These are phyloP conservation scores for Triops cancriformis DNA, from an alignment of 1,140 invertebrate species.

Conservation along the genomic window DNA sequence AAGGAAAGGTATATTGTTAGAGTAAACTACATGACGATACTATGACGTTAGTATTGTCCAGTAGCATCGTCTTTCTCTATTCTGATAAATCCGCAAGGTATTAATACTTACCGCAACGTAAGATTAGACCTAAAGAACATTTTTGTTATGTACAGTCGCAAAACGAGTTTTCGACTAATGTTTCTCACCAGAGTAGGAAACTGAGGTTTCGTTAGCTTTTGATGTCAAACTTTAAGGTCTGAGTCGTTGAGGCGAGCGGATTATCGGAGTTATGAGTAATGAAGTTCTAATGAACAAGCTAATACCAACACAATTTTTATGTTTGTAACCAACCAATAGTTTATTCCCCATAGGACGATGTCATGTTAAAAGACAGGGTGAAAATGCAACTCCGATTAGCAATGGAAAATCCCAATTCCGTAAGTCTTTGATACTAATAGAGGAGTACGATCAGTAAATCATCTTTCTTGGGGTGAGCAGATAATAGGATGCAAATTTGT, in stretches of 20 bases:
- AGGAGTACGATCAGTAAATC: conserved; percentile 23
- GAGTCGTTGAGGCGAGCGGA: conserved; percentile 53
- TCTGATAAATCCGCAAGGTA: no score
- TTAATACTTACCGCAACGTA: no score
- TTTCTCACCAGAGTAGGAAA: no score
- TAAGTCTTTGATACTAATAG: conserved; percentile 23
- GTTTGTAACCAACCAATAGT: background rate
- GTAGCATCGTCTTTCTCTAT: no score
- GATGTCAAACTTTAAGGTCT: no score
- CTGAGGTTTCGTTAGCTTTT: conserved; percentile 21
- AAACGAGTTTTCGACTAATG: background rate
- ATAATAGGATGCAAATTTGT: conserved; percentile 52
- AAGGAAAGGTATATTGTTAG: no score
- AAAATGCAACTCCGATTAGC: background rate
- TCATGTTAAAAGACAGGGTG: background rate
- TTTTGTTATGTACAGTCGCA: conserved; percentile 20
- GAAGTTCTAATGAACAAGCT: no score
- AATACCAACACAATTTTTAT: no score
- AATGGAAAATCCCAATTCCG: background rate
- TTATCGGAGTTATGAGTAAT: conserved; percentile 41
- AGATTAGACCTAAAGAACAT: no score
- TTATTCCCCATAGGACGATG: conserved; percentile 2
- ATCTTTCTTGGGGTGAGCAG: conserved; percentile 34
- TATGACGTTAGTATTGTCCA: no score
- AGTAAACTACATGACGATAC: no score